Evolutionary conservation across 2,113 vertebrate species (phyloP).

Genomic region (Parus major): DNA sequence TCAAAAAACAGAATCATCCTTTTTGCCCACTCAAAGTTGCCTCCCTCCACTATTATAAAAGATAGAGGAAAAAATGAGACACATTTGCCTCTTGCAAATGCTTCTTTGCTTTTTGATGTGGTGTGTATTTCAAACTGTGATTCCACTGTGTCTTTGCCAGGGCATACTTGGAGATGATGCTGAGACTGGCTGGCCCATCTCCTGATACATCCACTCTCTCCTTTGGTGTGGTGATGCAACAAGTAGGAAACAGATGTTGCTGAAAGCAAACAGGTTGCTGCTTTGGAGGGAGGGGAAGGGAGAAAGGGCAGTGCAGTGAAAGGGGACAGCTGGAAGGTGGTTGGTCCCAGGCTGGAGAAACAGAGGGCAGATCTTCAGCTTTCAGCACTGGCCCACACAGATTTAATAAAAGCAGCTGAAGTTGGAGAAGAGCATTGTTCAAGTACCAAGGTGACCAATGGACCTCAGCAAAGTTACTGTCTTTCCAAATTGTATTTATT

Average conservation of each 20-base stretch:
- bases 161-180: not conserved
- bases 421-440: not conserved
- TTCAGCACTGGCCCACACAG: not conserved
- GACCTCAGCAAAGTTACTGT: not conserved
- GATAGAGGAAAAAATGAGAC: not conserved
- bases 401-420: not conserved
- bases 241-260: not conserved
- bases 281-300: not conserved
- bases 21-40: not conserved
- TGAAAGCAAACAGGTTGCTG: not conserved
- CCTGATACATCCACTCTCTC: not conserved
- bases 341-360: not conserved
- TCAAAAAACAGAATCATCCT: not conserved
- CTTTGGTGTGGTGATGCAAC: not conserved
- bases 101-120: not conserved
- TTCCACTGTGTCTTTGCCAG: not conserved
- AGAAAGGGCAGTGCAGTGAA: not conserved
- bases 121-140: not conserved
- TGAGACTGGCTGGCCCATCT: not conserved
- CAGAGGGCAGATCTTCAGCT: not conserved
- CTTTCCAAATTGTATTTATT: not conserved
- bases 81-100: not conserved
- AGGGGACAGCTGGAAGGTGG: not conserved
- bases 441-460: not conserved
- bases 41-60: not conserved